phyloP scores from a whole-genome alignment of 2,113 vertebrate species.

The Hypomesus transpacificus region DNA sequence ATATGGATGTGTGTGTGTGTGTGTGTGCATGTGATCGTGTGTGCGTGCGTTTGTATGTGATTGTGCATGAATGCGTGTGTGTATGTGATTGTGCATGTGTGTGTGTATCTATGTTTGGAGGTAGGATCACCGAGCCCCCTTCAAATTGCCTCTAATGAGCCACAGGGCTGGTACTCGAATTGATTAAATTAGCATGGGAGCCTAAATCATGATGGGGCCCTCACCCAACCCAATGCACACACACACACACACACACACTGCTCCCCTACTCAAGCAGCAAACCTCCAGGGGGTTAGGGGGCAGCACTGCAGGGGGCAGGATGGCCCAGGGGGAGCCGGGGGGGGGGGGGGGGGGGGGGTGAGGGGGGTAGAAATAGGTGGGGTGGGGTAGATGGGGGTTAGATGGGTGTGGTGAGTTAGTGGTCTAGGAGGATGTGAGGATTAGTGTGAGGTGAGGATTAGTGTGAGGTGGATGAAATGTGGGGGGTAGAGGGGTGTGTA shows the following conservation, averaged over 20 bases:
- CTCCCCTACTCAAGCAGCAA: constrained; percentile 41
- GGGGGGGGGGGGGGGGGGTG: constrained; percentile 24
- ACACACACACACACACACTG: constrained; percentile 24
- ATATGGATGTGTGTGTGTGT: constrained; percentile 33
- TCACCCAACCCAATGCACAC: constrained; percentile 48
- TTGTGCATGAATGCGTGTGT: constrained; percentile 12
- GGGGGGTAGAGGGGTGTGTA: too few relatives aligned
- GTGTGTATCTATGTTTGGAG: constrained; percentile 54
- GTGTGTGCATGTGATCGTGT: neutral
- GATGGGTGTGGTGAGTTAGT: constrained; percentile 18
- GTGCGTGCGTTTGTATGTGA: too few relatives aligned
- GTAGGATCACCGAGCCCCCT: constrained; percentile 73
- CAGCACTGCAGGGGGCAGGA: constrained; percentile 44
- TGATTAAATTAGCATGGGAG: constrained; percentile 84
- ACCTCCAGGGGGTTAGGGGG: constrained; percentile 62
- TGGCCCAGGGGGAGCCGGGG: constrained; percentile 37
- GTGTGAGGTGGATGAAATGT: constrained; percentile 25
- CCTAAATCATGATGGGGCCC: constrained; percentile 73
- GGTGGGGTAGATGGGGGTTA: constrained; percentile 32
- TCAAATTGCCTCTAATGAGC: constrained; percentile 80
- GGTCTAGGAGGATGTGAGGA: constrained; percentile 21
- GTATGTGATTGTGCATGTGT: constrained; percentile 2
- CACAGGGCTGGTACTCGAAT: constrained; percentile 73
- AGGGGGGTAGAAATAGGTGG: constrained; percentile 31
- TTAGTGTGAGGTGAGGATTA: constrained; percentile 28